Evolutionary conservation across 2,888 invertebrate species (phyloP).

Genomic region (Sinotaia quadrata): DNA sequence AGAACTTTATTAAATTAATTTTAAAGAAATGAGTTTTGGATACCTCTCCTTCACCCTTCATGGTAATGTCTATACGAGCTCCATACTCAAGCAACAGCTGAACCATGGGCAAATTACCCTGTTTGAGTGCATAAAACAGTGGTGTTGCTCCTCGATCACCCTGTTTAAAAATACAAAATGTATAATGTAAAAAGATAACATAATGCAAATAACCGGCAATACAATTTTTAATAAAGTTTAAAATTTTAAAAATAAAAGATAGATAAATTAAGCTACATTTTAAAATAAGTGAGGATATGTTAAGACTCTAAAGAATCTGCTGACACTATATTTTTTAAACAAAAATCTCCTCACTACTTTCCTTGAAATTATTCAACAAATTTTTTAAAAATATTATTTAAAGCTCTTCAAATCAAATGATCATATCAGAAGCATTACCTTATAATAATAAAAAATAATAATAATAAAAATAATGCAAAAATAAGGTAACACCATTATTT

Average conservation of each 20-base stretch:
- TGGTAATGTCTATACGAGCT: constrained; percentile 54
- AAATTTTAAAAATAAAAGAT: background rate
- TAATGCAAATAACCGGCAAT: background rate
- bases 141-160: constrained; percentile 63
- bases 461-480: too few relatives aligned
- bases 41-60: constrained; percentile 61
- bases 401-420: too few relatives aligned
- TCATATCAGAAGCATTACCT: too few relatives aligned
- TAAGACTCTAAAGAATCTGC: too few relatives aligned
- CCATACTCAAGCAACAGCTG: constrained; percentile 56
- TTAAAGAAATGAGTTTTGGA: background rate
- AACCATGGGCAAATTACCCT: constrained; percentile 54
- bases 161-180: constrained; percentile 44
- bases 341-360: too few relatives aligned
- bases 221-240: background rate
- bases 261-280: background rate
- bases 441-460: too few relatives aligned
- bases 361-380: too few relatives aligned
- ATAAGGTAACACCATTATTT: too few relatives aligned
- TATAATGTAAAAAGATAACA: background rate
- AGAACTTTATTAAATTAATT: background rate
- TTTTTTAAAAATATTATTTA: too few relatives aligned
- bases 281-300: too few relatives aligned
- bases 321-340: too few relatives aligned
- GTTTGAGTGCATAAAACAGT: constrained; percentile 61